Base-by-base conservation (phyloP, 2,797 vertebrate species). In the Cryptoblepharus egeriae region DNA sequence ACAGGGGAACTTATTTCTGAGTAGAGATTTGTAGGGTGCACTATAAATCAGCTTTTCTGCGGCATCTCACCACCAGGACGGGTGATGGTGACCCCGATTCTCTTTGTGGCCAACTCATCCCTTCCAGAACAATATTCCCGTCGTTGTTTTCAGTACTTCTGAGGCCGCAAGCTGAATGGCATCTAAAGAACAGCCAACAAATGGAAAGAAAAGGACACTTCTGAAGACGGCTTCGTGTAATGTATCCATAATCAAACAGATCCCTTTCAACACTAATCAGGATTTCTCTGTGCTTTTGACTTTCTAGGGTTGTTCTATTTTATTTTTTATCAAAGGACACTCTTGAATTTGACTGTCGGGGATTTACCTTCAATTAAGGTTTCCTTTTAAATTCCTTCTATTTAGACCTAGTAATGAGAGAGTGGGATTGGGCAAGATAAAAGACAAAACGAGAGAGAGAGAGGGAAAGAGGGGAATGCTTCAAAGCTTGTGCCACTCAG, bases 341-440 rank as follows among this genome's bases (percentile, higher is more conserved):
- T 70, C 57, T 88, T 1, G 0, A 85, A 86, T 92, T 81, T 76
- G 80, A 81, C 77, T 87, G 18, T 74, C 87, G 57, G 35, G 39
- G 52, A 83, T 84, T 90, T 75, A 82, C 67, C 83, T 88, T 90
- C 81, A 84, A 58, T 88, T 90, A 91, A 60, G 5, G 5, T 77
- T 92, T 87, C 79, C 70, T 89, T 79, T 89, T 80, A 81, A 76
- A 82, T 3, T 65, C 8, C 71, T 35, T 83, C 0, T 75, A 82
- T 90, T 90, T 91, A 87, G 26, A 30, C 1, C 2, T 73, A 79
- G 85, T 86, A 88, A 84, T 77, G 39, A 90, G 87, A 20, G 6
- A 0, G 16, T 83, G 32, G 24, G n/a, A 1, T 42, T 42, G 39
- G 79, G 49, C 74, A 80, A 91, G 79, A 83, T 77, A 78, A 0